Base-by-base conservation (phyloP, 2,888 invertebrate genomes). In the Ptilodon capucinus region DNA sequence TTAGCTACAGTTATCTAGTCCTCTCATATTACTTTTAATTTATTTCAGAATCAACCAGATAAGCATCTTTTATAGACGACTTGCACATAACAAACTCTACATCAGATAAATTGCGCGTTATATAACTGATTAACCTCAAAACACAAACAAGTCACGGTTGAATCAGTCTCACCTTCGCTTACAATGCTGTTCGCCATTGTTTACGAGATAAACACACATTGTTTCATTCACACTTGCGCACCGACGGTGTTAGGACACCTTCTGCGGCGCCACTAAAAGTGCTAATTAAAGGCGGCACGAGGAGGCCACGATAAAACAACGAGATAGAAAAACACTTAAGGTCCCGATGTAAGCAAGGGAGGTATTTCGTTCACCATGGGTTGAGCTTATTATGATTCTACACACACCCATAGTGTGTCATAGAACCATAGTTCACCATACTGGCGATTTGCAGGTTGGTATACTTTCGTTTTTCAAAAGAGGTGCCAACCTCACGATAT, bases 211-310 rank as follows among this genome's bases (percentile, higher is more conserved):
- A 64, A 67, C 48, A 65, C 47, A 68, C 68, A 71, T 74, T 76
- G 78, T 81, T 69, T 72, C 62, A 76, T 77, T 80, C 69, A 67
- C 74, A 68, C 64, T 48, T 51, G 52, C 62, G 71, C 51, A 54
- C 64, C 70, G 74, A 74, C 48, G 49, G 53, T 43, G 57, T 71
- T 65, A 65, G 64, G 54, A 60, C 63, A 57, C 51, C 57, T 42
- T 19, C 42, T 50, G 42, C 45, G 54, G 56, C 63, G 61, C 60
- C 64, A 61, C 58, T 64, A 65, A 66, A 68, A 59, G 65, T 68
- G 76, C 60, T 77, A 79, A 80, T 65, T 67, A 63, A 42, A 39
- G 41, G 53, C 46, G 48, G 47, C 47, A 11, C n/a, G 41, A n/a
- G 13, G 46, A 46, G 19, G 32, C 34, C 28, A n/a, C n/a, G n/a